Percentiles rank a stretch among this genome's conserved stretches.
Conservation (phyloP, 1,140 invertebrate species). For the Sycophila sp. region DNA sequence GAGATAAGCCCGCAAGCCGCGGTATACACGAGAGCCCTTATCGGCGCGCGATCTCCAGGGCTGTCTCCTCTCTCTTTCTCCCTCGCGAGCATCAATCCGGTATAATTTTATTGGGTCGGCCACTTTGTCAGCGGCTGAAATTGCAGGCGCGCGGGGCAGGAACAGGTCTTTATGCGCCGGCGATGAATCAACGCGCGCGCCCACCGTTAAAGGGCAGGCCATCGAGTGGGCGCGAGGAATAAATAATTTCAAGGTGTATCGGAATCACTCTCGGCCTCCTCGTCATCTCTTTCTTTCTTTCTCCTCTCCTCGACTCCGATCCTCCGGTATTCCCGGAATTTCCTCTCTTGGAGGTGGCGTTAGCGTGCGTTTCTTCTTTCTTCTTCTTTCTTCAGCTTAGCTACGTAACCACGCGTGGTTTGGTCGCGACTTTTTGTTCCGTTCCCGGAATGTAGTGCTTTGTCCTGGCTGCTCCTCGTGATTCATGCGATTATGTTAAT, state of each 20-base stretch:
- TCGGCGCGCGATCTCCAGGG: not conserved
- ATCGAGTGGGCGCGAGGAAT: constrained; percentile 31
- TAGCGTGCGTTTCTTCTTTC: not conserved
- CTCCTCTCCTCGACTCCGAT: not conserved
- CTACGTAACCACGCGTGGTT: too few species aligned
- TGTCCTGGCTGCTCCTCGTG: not conserved
- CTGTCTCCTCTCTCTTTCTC: not conserved
- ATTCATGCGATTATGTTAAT: constrained; percentile 3
- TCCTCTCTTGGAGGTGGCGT: not conserved
- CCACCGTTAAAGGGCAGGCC: constrained; percentile 41
- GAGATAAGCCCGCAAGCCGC: not conserved
- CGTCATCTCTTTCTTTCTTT: constrained; percentile 43
- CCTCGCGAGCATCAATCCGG: not conserved
- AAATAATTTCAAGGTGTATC: constrained; percentile 51
- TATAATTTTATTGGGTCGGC: constrained; percentile 19
- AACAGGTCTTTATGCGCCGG: not conserved
- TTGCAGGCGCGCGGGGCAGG: not conserved
- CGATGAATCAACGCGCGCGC: constrained; percentile 22
- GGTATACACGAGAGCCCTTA: not conserved
- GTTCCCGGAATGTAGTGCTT: constrained; percentile 3
- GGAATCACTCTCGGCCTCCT: constrained; percentile 35
- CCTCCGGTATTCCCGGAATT: constrained; percentile 42
- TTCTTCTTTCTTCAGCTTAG: not conserved
- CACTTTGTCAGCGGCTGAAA: constrained; percentile 25
- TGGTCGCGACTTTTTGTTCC: too few species aligned